Evolutionary conservation across 1,140 invertebrate species (phyloP).

Genomic region (Neuroterus valhalla): DNA sequence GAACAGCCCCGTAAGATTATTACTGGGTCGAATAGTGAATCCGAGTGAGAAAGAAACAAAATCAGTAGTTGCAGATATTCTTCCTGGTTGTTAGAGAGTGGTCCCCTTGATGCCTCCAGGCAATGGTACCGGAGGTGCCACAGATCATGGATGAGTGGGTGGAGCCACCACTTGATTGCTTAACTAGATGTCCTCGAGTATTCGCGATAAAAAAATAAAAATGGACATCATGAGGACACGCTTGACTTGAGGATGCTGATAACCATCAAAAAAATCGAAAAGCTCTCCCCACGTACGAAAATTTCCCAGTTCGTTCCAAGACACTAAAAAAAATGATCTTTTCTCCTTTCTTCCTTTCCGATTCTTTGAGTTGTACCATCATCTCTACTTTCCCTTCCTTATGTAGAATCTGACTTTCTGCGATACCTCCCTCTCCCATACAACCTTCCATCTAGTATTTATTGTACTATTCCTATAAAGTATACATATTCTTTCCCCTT

Average conservation of each 20-base stretch:
- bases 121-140: constrained; percentile 42
- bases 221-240: constrained; percentile 72
- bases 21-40: too few species aligned
- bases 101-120: constrained; percentile 54
- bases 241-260: not conserved
- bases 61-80: not conserved
- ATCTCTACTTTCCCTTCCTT: too few species aligned
- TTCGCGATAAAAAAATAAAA: constrained; percentile 73
- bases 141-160: constrained; percentile 60
- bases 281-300: not conserved
- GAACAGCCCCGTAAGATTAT: too few species aligned
- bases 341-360: too few species aligned
- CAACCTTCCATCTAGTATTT: too few species aligned
- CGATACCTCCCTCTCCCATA: too few species aligned
- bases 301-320: constrained; percentile 10
- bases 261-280: not conserved
- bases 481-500: too few species aligned
- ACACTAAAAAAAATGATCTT: too few species aligned
- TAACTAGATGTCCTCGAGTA: constrained; percentile 65
- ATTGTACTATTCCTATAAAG: too few species aligned
- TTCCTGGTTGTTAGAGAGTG: not conserved
- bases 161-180: constrained; percentile 58
- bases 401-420: too few species aligned
- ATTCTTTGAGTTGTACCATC: too few species aligned
- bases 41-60: not conserved